These are phyloP conservation scores for Platyrinchus mystaceus DNA, from an alignment of 2,797 vertebrate genomes.

Conservation along the genomic window DNA sequence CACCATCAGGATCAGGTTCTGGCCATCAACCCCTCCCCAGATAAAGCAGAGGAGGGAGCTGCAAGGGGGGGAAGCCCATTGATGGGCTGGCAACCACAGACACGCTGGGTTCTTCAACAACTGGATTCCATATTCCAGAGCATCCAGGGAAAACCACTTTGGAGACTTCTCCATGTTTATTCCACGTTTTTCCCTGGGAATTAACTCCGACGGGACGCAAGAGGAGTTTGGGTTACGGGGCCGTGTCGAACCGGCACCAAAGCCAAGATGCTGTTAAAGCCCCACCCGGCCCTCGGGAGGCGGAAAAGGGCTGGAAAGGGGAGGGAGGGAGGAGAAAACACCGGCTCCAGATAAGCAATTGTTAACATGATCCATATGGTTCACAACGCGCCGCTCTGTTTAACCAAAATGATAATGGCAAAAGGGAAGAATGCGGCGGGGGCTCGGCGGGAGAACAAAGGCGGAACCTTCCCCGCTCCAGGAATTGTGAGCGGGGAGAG, in stretches of 20 bases:
- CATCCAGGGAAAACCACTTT: rapidly evolving
- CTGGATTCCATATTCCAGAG: rapidly evolving
- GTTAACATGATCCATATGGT: conserved; percentile 81
- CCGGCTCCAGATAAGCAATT: conserved; percentile 57
- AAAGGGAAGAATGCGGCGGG: conserved; percentile 66
- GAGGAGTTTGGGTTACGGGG: neutral
- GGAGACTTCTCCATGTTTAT: neutral
- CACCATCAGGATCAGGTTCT: neutral
- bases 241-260: neutral
- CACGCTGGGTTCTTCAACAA: rapidly evolving
- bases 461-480: neutral
- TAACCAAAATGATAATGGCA: conserved; percentile 75
- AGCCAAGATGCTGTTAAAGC: neutral
- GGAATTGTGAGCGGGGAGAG: rapidly evolving
- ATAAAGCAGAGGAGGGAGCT: neutral
- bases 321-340: conserved; percentile 32
- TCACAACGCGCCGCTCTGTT: conserved; percentile 74
- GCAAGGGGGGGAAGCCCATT: neutral
- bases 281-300: neutral
- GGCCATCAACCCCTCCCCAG: neutral
- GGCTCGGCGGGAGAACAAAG: conserved; percentile 70
- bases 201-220: rapidly evolving
- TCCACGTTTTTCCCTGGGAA: rapidly evolving
- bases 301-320: neutral
- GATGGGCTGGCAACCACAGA: neutral